phyloP scores from a whole-genome alignment of 2,113 vertebrate species.

The Psephotus haematonotus region DNA sequence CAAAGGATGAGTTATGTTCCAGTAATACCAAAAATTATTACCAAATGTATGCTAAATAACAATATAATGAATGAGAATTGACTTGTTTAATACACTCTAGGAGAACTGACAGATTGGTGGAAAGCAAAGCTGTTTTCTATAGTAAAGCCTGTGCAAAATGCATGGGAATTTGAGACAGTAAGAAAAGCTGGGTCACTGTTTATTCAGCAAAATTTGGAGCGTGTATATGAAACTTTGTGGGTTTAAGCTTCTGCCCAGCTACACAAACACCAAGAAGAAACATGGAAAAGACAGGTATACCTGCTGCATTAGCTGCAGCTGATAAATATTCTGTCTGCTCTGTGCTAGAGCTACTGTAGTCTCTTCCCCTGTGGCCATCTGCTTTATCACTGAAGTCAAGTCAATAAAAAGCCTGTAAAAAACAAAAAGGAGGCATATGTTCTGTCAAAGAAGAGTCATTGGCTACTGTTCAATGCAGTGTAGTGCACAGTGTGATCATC shows the following conservation, averaged over 20 bases:
- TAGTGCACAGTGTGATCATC: neutral
- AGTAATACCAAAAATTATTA: neutral
- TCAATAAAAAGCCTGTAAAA: slow-evolving; percentile 46
- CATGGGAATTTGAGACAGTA: neutral
- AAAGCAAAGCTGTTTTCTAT: neutral
- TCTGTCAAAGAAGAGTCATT: neutral
- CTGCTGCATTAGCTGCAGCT: slow-evolving; percentile 15
- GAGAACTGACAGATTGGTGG: neutral
- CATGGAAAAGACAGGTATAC: neutral
- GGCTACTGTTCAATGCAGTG: neutral
- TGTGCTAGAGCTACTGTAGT: neutral
- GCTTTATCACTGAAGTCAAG: slow-evolving; percentile 40
- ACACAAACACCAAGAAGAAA: neutral
- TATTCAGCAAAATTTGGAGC: neutral
- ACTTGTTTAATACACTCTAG: neutral
- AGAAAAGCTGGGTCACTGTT: neutral
- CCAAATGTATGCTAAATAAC: neutral
- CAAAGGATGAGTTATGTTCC: neutral
- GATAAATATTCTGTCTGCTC: slow-evolving; percentile 22
- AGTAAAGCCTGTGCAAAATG: neutral
- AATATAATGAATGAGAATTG: neutral
- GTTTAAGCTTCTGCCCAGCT: neutral
- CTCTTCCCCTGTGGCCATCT: slow-evolving; percentile 18
- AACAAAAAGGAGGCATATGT: neutral
- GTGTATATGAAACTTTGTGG: neutral